Percentiles rank a stretch among this genome's conserved stretches.
phyloP scores from a whole-genome alignment of 2,797 vertebrate genomes.

The Pangasius krempfi region DNA sequence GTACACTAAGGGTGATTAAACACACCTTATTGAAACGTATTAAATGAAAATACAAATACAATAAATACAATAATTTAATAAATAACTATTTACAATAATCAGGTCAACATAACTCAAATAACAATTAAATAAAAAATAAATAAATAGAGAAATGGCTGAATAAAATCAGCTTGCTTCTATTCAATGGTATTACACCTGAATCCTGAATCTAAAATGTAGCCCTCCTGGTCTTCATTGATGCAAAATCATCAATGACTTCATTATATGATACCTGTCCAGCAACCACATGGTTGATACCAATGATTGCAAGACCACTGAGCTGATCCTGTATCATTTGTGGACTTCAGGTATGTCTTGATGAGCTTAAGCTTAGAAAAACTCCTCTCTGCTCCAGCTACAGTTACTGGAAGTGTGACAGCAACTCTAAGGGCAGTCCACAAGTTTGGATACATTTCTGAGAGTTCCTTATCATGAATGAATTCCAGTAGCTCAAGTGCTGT shows the following conservation, averaged over 20 bases:
- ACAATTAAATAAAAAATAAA: no score
- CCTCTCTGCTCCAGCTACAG: background rate
- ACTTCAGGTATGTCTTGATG: conserved; percentile 10
- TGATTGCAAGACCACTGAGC: conserved; percentile 17
- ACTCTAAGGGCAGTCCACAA: background rate
- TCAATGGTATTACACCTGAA: no score
- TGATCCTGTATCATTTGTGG: background rate
- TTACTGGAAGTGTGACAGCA: background rate
- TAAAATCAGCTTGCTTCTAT: no score
- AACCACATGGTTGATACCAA: conserved; percentile 27
- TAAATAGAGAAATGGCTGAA: no score
- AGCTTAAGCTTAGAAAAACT: conserved; percentile 10
- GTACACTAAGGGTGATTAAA: no score
- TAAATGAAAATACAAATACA: no score
- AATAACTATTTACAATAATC: no score
- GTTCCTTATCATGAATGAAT: background rate
- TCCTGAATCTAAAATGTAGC: no score
- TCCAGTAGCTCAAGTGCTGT: background rate
- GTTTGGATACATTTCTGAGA: conserved; percentile 4
- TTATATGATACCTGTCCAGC: conserved; percentile 59
- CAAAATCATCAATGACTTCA: conserved; percentile 38
- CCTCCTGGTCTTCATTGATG: background rate
- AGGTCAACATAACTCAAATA: no score
- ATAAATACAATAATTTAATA: no score
- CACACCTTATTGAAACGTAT: no score